Evolutionary conservation across 1,140 invertebrate genomes (phyloP), one percentile per base, ranked within the genome.

Genomic region (Cepaea nemoralis): DNA sequence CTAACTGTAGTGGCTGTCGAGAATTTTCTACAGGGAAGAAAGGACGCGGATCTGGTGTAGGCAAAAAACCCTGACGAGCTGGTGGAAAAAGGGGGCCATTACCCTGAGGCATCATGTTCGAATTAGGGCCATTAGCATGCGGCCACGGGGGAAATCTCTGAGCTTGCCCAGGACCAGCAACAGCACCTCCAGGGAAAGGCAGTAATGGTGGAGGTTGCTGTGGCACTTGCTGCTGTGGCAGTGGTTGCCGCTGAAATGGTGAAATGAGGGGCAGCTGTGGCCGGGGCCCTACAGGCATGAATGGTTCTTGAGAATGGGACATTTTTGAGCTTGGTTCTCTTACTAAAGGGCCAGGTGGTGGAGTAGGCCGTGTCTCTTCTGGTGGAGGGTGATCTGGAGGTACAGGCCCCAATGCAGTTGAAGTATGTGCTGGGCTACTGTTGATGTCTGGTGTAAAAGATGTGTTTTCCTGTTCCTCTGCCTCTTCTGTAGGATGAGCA

Each of bases 401-500:
- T 1, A 80, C 78, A 71, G 78, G 78, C 6, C 78, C 69, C 14
- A 37, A 1, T 22, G 71, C 78, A 45, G n/a, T 22, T 31, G 78
- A 33, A 19, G n/a, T 24, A 40, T 40, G 40, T 40, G 40, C 31
- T 48, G 73, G 73, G 16, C 35, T 48, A 5, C 27, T 22, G n/a
- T 12, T 24, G 37, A 6, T 33, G 12, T 27, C 50, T 37, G 75
- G 75, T 33, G 75, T 35, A 48, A 39, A 33, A 3, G 66, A 2
- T 0, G 12, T 42, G 19, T 10, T 69, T 33, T 80, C 69, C 0
- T 42, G 40, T n/a, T 80, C 78, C 31, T 80, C 69, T 40, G 22
- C 40, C n/a, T 80, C 78, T 39, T 80, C 78, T 73, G 78, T 80
- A 19, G 78, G 78, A 59, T 80, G 78, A 55, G 78, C 78, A 6